Base-by-base conservation (phyloP, 2,888 invertebrate genomes). In the Polymixis flavicincta region DNA sequence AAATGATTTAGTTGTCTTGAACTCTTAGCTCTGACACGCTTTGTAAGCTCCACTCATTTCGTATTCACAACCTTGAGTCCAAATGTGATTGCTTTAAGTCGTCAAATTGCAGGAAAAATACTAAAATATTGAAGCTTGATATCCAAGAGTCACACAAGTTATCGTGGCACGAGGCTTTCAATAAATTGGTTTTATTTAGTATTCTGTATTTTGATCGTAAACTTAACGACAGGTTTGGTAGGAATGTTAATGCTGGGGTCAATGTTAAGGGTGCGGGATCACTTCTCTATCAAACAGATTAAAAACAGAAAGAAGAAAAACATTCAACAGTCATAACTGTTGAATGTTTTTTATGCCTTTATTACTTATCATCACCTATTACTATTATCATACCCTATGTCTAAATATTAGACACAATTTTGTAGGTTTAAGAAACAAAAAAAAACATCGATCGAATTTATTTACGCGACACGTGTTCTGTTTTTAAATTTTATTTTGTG, bases 391-490 rank as follows among this genome's bases (percentile, higher is more conserved):
- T 5, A 61, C 48, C 45, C 14, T n/a, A 48, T 11, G 7, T 73
- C 66, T 63, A 70, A 78, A 74, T 68, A 67, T 22, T 82, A 82
- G 83, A 54, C 55, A 74, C n/a, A 59, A 82, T 32, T 71, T 82
- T 64, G 14, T 80, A 84, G 63, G 3, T 54, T 60, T 52, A 80
- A 50, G 14, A 63, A 57, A 55, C n/a, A 48, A 22, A 52, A 75
- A 50, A 59, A 60, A 55, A 65, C 42, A 50, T 28, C 4, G n/a
- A 55, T 25, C 8, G 61, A 71, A 50, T 74, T 82, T 83, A 78
- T 73, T 64, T 64, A 80, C 84, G 84, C 52, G 85, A 80, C 82
- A 79, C 70, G 37, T 69, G 80, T 85, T 87, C 66, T 59, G 11
- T 61, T 54, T 64, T 74, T 28, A 64, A 25, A 45, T 48, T 48